These are phyloP conservation scores for Tamias sibiricus DNA, from an alignment of 2,113 vertebrate species.

Conservation along the genomic window DNA sequence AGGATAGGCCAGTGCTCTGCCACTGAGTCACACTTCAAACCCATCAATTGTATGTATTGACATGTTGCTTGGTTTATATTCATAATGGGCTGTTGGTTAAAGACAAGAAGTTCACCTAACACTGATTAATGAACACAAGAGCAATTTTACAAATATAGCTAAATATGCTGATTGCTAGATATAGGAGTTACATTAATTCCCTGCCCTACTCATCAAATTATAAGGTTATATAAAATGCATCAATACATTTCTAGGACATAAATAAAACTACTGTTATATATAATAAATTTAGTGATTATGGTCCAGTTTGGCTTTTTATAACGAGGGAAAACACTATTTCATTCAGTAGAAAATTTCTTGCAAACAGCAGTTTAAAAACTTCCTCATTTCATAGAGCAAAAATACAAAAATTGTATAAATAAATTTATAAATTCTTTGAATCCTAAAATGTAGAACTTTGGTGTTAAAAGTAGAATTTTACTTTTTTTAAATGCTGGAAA, in stretches of 20 bases:
- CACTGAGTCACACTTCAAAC: too few relatives aligned
- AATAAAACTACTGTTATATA: background rate
- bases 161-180: background rate
- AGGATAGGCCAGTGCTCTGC: too few relatives aligned
- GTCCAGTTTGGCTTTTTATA: conserved; percentile 12
- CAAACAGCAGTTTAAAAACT: conserved; percentile 2
- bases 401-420: conserved; percentile 32
- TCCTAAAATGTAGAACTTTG: background rate
- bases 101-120: background rate
- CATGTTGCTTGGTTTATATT: background rate
- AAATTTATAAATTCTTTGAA: background rate
- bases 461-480: background rate
- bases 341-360: background rate
- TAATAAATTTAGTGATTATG: conserved; percentile 13
- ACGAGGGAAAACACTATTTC: background rate
- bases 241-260: background rate
- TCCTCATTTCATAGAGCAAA: background rate
- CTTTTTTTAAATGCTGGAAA: conserved; percentile 33
- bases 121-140: background rate
- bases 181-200: conserved; percentile 19
- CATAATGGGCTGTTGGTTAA: background rate
- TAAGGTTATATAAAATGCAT: background rate
- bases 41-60: background rate
- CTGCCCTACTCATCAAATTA: background rate
- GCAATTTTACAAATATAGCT: conserved; percentile 42